Evolutionary conservation across 2,797 vertebrate species (phyloP), one percentile per base, ranked within the genome.

Genomic region (Falco cherrug): DNA sequence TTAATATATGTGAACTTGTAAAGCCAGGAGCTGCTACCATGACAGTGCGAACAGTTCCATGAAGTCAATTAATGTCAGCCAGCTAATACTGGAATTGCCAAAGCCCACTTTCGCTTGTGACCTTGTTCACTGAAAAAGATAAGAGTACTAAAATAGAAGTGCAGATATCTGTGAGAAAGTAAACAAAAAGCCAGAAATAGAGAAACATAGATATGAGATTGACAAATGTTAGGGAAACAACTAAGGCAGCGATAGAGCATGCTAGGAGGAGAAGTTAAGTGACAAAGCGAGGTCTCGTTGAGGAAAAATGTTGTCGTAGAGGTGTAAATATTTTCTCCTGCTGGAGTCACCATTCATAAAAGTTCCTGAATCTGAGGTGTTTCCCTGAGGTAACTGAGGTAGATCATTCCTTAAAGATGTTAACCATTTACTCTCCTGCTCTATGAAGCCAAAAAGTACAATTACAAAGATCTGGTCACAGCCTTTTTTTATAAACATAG

Each of bases 161-260:
- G 35, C 41, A 80, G 60, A 11, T 84, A 94, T 51, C 59, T 81
- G 14, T 45, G 33, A 63, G 48, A 81, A 91, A 89, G 81, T 79
- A 84, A 95, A 97, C 81, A 92, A 91, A 94, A 87, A 86, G 53
- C 59, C 61, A 79, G 71, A 91, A 97, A 94, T 92, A 86, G 89
- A 94, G 89, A 67, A 57, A 8, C 54, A 47, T 11, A 79, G 82
- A 73, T 18, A 47, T 0, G 20, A 71, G 75, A 89, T 45, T 39
- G 68, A 65, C 31, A 81, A 90, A 84, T 69, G 28, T 45, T 76
- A 33, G 39, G 33, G 67, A 82, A 87, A 70, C 6, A 51, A 54
- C 13, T 0, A 1, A 83, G 71, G 48, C 29, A 69, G 35, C 0
- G 0, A 56, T 59, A 74, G 41, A 47, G n/a, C 13, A 1, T 7